phyloP scores from a whole-genome alignment of 1,140 invertebrate species.

The Helicoverpa armigera region DNA sequence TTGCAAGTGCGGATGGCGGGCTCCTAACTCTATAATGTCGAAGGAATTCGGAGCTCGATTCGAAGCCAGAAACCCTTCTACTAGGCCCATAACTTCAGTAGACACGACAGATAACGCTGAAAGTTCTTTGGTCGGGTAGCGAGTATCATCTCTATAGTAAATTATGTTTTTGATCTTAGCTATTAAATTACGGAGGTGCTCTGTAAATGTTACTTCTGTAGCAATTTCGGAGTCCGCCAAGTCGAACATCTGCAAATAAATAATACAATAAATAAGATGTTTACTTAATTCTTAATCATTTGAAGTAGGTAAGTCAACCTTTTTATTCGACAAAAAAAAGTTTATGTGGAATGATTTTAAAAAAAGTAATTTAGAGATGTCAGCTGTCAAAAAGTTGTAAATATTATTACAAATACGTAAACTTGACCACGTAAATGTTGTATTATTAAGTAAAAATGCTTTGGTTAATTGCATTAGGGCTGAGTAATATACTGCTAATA shows the following conservation, averaged over 20 bases:
- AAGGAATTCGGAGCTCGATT: slow-evolving; percentile 82
- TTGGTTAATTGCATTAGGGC: slow-evolving; percentile 18
- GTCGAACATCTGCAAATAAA: slow-evolving; percentile 83
- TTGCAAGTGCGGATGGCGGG: slow-evolving; percentile 81
- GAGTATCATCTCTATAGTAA: slow-evolving; percentile 76
- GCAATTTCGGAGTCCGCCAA: slow-evolving; percentile 83
- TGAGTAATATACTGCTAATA: slow-evolving; percentile 3
- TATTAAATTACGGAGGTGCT: slow-evolving; percentile 79
- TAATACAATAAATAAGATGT: slow-evolving; percentile 35
- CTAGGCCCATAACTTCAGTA: slow-evolving; percentile 82
- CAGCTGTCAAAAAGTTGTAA: slow-evolving; percentile 9
- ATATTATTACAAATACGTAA: background rate
- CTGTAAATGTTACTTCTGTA: slow-evolving; percentile 84
- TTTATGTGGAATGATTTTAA: no score
- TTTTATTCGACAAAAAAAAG: no score
- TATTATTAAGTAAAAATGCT: slow-evolving; percentile 38
- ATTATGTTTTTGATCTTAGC: slow-evolving; percentile 84
- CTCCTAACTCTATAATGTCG: slow-evolving; percentile 79
- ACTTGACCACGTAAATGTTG: background rate
- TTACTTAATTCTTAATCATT: no score
- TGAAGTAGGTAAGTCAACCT: no score
- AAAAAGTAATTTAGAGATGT: background rate
- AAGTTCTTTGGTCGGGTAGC: slow-evolving; percentile 80
- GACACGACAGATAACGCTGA: slow-evolving; percentile 82
- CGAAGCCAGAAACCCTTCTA: slow-evolving; percentile 83